Evolutionary conservation across 2,888 invertebrate genomes (phyloP), one percentile per base, ranked within the genome.

Genomic region (Melieria picta): DNA sequence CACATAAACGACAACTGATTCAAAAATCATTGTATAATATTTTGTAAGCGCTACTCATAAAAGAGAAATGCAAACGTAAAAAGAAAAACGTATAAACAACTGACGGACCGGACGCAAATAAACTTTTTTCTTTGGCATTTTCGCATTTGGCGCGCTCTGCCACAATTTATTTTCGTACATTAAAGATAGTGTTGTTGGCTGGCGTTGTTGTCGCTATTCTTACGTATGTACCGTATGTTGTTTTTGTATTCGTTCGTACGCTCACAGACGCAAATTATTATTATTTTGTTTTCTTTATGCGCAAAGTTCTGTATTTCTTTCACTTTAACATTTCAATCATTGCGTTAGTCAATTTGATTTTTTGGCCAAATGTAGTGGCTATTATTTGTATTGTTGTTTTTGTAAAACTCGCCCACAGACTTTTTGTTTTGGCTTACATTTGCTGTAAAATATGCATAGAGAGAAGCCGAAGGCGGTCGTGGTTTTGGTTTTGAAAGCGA

Each of bases 71-170:
- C 11, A 9, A 9, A 62, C 4, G 45, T 7, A 10, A 11, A 11
- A 46, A 43, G 11, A 62, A 43, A 45, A 43, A 62, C 42, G 6
- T 9, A 11, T 1, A 45, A 43, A 63, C 11, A 63, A 30, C 13
- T 63, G 56, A 30, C 30, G 30, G 30, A 65, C 52, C 56, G 56
- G 56, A 65, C 65, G 65, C 56, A 55, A 43, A 62, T 78, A 77
- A 73, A 72, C 76, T 71, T 65, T 65, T 69, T 61, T 64, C 55
- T 67, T 74, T 65, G 69, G 48, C 71, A 65, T 76, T 13, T 13
- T 7, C 30, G 6, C 30, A 16, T 58, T n/a, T 58, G 5, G 52
- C 11, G 13, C 52, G 11, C 13, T 52, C 13, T 52, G 2, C 30
- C 30, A 30, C 2, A 30, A 30, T 30, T 30, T 30, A 30, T 30